Base-by-base conservation (phyloP, 1,140 invertebrate genomes). In the Venustaconcha ellipsiformis region DNA sequence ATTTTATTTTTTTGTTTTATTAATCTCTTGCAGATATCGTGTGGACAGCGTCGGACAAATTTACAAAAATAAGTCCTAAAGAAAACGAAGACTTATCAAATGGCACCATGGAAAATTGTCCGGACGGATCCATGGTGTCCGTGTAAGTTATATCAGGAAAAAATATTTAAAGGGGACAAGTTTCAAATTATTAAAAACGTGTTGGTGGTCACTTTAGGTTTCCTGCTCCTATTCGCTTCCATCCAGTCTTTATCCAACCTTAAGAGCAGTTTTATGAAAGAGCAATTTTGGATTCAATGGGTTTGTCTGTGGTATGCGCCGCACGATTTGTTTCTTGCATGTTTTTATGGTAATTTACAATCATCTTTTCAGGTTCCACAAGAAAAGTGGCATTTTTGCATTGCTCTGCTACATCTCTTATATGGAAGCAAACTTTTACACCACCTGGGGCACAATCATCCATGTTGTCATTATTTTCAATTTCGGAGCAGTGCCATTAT, bases 351-450 rank as follows among this genome's bases (percentile, higher is more conserved):
- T 96, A 95, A 30, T 71, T 83, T 20, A 60, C 86, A 23, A 86
- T 87, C 67, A 74, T 65, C 85, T 93, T 94, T 85, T 92, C 99
- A 73, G 97, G 96, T 15, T 96, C 96, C 69, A 99, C 99, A 90
- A 96, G 96, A 95, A 98, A 97, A 0, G 91, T 99, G 17, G 96
- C 96, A 74, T 84, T 95, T 18, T 96, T 26, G 26, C 95, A 14
- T 96, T 98, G 94, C 87, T 96, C 58, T 96, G 96, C 85, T 99
- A 99, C 90, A 94, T 95, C 11, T 93, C 95, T 1, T 99, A 98
- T 90, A 97, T 99, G 83, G 95, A 92, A 14, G 94, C 96, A 3
- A 97, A 99, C 90, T 96, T 98, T 83, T 95, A 96, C 72, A 82
- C 87, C 14, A 64, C 67, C 4, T 78, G 78, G 78, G 96, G 95